Percentiles rank a stretch among this genome's conserved stretches.
These are phyloP conservation scores for Onthophagus taurus DNA, from an alignment of 1,140 invertebrate species.

Conservation along the genomic window DNA sequence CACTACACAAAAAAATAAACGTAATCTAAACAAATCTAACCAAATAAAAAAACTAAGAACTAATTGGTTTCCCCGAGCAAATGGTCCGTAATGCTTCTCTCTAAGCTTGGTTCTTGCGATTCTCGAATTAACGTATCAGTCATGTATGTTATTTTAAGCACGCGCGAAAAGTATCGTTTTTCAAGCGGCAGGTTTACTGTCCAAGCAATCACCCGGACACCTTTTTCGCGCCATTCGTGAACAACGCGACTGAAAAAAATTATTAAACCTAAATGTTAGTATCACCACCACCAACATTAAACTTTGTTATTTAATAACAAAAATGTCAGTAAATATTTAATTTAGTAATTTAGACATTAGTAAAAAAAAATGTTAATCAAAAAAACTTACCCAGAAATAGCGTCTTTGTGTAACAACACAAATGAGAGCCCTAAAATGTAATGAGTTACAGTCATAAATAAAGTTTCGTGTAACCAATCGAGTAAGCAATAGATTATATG, in stretches of 20 bases:
- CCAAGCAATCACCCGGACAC: conserved; percentile 51
- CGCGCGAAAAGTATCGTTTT: conserved; percentile 49
- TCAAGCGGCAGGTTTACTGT: conserved; percentile 55
- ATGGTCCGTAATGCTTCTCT: too few relatives aligned
- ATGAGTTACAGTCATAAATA: conserved; percentile 44
- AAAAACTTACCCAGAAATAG: conserved; percentile 50
- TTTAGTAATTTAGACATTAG: background rate
- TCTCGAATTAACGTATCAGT: conserved; percentile 57
- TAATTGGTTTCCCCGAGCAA: too few relatives aligned
- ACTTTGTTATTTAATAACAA: too few relatives aligned
- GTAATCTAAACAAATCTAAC: too few relatives aligned
- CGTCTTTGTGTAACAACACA: conserved; percentile 60
- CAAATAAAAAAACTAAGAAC: too few relatives aligned
- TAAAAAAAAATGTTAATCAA: conserved; percentile 35
- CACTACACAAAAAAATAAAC: too few relatives aligned
- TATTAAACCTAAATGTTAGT: too few relatives aligned
- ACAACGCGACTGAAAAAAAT: conserved; percentile 47
- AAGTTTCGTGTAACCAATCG: conserved; percentile 47
- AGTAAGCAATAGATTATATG: conserved; percentile 37
- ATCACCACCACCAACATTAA: too few relatives aligned
- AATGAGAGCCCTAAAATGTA: conserved; percentile 50
- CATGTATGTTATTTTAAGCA: conserved; percentile 50
- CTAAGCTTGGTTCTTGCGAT: too few relatives aligned
- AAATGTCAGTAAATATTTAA: conserved; percentile 8
- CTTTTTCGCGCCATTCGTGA: conserved; percentile 43